Conservation (phyloP, 2,113 vertebrate genomes). For the Engraulis encrasicolus region DNA sequence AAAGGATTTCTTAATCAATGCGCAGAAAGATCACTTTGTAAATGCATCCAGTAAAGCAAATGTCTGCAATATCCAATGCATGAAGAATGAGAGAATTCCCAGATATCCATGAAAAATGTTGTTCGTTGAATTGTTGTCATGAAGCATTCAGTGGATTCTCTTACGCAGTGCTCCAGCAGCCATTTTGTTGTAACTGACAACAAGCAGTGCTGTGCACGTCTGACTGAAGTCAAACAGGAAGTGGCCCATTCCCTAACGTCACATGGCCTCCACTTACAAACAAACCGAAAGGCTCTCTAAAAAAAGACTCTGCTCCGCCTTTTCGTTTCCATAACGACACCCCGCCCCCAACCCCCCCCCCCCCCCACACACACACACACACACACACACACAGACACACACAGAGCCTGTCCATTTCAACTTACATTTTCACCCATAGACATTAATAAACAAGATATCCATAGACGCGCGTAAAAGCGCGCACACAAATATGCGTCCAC, state of each 20-base stretch:
- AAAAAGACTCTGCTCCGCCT: conserved; percentile 53
- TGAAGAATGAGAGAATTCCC: conserved; percentile 48
- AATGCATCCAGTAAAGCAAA: conserved; percentile 39
- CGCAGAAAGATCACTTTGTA: conserved; percentile 35
- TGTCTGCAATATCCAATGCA: conserved; percentile 27
- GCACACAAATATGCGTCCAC: too few species aligned
- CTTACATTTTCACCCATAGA: background rate
- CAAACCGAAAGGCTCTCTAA: conserved; percentile 60
- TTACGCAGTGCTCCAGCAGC: conserved; percentile 83
- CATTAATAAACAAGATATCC: too few species aligned
- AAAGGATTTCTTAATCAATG: conserved; percentile 28
- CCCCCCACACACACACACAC: background rate
- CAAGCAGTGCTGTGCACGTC: conserved; percentile 69
- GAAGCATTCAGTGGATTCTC: conserved; percentile 72
- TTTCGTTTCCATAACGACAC: conserved; percentile 72
- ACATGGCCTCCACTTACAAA: conserved; percentile 78
- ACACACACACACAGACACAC: background rate
- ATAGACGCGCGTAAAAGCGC: too few species aligned
- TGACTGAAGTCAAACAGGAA: conserved; percentile 82
- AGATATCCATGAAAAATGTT: conserved; percentile 51
- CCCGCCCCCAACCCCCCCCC: conserved; percentile 41
- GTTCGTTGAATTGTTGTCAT: conserved; percentile 41
- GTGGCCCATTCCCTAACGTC: conserved; percentile 65
- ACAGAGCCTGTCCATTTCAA: background rate
- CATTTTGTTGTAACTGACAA: conserved; percentile 95